Evolutionary conservation across 2,797 vertebrate species (phyloP).

Genomic region (Menidia menidia): DNA sequence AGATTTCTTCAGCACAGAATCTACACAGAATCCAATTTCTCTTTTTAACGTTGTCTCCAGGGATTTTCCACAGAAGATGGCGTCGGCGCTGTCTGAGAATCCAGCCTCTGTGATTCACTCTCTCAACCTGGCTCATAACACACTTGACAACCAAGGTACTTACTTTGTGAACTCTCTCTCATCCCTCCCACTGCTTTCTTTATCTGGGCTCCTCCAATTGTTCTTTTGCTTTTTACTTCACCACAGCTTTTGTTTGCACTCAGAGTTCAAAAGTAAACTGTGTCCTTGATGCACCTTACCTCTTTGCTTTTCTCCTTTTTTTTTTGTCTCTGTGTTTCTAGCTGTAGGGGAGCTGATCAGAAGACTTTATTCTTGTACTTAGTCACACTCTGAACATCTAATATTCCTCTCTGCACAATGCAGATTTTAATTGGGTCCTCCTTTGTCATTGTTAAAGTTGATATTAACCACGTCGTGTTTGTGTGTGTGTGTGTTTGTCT

Average conservation of each 20-base stretch:
- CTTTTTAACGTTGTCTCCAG: constrained; percentile 64
- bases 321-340: constrained; percentile 24
- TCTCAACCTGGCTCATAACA: constrained; percentile 91
- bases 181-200: constrained; percentile 15
- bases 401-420: not conserved
- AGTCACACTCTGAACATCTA: constrained; percentile 7
- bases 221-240: constrained; percentile 34
- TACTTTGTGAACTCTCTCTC: constrained; percentile 25
- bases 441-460: not conserved
- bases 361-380: constrained; percentile 26
- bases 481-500: not conserved
- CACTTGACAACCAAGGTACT: constrained; percentile 92
- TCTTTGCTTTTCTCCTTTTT: constrained; percentile 11
- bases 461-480: not conserved
- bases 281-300: constrained; percentile 25
- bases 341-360: constrained; percentile 4
- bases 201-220: constrained; percentile 27
- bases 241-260: constrained; percentile 43
- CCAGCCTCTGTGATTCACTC: constrained; percentile 89
- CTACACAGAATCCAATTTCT: constrained; percentile 12
- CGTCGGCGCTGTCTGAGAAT: constrained; percentile 90
- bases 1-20: constrained; percentile 9
- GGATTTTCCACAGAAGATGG: constrained; percentile 93
- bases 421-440: constrained; percentile 4
- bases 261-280: constrained; percentile 49